phyloP scores from a whole-genome alignment of 2,888 invertebrate species.

The Macrosoma leucophasiata region DNA sequence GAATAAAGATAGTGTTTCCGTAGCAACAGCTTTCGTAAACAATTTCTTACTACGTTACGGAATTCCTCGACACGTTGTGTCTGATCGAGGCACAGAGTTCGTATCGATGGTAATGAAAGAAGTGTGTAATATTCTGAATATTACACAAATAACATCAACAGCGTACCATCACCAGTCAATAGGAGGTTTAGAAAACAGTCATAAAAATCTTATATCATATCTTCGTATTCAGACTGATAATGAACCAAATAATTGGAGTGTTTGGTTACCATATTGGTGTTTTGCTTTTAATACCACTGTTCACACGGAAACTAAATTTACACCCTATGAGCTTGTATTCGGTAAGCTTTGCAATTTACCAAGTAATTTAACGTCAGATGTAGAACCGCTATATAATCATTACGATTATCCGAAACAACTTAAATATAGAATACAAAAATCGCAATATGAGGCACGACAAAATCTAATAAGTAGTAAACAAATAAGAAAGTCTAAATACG shows the following conservation, averaged over 20 bases:
- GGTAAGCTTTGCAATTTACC: constrained; percentile 4
- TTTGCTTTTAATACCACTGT: constrained; percentile 16
- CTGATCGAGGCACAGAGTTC: constrained; percentile 22
- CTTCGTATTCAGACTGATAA: constrained; percentile 17
- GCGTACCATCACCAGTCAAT: constrained; percentile 23
- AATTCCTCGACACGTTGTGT: constrained; percentile 18
- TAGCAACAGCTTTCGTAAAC: constrained; percentile 17
- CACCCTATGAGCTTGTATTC: constrained; percentile 3
- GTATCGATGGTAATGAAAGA: constrained; percentile 14
- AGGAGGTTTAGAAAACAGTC: constrained; percentile 17
- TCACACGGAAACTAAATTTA: neutral
- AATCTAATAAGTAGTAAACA: no score
- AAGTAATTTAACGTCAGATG: constrained; percentile 2
- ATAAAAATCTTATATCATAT: constrained; percentile 13
- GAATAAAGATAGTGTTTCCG: constrained; percentile 11
- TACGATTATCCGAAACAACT: constrained; percentile 1
- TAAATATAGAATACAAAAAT: neutral
- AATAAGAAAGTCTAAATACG: no score
- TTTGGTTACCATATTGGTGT: constrained; percentile 18
- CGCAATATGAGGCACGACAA: no score
- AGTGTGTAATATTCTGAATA: constrained; percentile 24
- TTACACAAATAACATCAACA: constrained; percentile 20
- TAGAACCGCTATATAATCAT: constrained; percentile 1
- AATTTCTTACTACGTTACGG: constrained; percentile 23
- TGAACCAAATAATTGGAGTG: constrained; percentile 13